A percentile compares a stretch with the other conserved stretches of the same genome.
Conservation (phyloP, 2,113 vertebrate species). For the Arothron firmamentum region DNA sequence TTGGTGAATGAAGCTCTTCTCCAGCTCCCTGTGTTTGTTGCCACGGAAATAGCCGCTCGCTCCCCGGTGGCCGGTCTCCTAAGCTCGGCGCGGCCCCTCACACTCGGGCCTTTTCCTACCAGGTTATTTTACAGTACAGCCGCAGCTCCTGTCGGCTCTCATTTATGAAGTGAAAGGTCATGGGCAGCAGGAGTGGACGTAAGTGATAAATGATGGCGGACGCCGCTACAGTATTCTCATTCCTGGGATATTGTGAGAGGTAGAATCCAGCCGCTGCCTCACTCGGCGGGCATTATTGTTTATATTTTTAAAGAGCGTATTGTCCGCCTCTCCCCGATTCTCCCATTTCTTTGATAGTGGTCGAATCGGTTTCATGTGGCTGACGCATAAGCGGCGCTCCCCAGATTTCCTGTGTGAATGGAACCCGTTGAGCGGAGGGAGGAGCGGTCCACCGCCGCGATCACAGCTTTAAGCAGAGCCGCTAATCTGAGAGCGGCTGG, state of each 20-base stretch:
- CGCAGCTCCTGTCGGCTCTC: too few species aligned
- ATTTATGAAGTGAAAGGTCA: too few species aligned
- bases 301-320: not conserved
- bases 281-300: conserved; percentile 17
- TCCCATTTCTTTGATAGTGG: too few species aligned
- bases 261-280: conserved; percentile 1
- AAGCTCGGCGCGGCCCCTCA: conserved; percentile 11
- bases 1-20: conserved; percentile 40
- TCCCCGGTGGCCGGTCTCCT: conserved; percentile 40
- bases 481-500: conserved; percentile 28
- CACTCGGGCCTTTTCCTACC: conserved; percentile 24
- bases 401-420: conserved; percentile 29
- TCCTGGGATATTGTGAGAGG: too few species aligned
- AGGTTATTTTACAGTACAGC: not conserved
- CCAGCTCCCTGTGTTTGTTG: conserved; percentile 48
- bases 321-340: not conserved
- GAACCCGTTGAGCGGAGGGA: conserved; percentile 32
- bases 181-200: too few species aligned
- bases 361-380: not conserved
- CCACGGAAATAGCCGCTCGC: conserved; percentile 62
- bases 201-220: not conserved
- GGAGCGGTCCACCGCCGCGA: conserved; percentile 5
- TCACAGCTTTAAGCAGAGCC: conserved; percentile 6
- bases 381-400: conserved; percentile 22
- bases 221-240: conserved; percentile 5